phyloP scores from a whole-genome alignment of 2,797 vertebrate genomes.

The Balearica regulorum region DNA sequence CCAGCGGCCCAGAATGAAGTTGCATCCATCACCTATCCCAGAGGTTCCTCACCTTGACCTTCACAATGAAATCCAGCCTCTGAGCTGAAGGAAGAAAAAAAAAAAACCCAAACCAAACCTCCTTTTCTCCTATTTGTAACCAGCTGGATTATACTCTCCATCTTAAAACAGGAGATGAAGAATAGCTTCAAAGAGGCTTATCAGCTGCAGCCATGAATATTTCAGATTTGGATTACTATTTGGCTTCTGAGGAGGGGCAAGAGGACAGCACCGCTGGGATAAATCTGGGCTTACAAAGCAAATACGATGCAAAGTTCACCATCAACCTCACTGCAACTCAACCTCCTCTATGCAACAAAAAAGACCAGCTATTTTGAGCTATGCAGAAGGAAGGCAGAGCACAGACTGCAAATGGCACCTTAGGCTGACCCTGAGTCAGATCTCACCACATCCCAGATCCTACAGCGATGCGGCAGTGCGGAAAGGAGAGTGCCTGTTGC shows the following conservation, averaged over 20 bases:
- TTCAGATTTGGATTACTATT: background rate
- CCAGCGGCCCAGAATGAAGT: background rate
- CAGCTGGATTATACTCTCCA: background rate
- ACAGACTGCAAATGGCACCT: background rate
- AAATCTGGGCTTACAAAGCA: background rate
- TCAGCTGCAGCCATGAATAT: background rate
- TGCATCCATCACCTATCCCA: background rate
- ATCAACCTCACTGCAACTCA: background rate
- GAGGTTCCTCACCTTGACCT: background rate
- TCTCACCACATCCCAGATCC: background rate
- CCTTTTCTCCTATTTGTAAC: background rate
- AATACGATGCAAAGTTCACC: background rate
- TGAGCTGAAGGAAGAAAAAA: background rate
- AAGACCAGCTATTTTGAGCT: background rate
- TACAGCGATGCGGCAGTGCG: background rate
- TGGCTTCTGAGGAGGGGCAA: background rate
- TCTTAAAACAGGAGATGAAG: background rate
- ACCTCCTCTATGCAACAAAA: background rate
- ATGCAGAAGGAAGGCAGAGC: background rate
- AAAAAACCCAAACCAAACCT: background rate
- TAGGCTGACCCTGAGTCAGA: background rate
- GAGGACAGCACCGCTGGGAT: background rate
- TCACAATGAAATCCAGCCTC: background rate
- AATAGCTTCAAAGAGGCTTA: background rate
- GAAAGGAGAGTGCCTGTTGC: background rate